A percentile compares a stretch with the other conserved stretches of the same genome.
phyloP scores from a whole-genome alignment of 2,113 vertebrate species.

The Sus scrofa region DNA sequence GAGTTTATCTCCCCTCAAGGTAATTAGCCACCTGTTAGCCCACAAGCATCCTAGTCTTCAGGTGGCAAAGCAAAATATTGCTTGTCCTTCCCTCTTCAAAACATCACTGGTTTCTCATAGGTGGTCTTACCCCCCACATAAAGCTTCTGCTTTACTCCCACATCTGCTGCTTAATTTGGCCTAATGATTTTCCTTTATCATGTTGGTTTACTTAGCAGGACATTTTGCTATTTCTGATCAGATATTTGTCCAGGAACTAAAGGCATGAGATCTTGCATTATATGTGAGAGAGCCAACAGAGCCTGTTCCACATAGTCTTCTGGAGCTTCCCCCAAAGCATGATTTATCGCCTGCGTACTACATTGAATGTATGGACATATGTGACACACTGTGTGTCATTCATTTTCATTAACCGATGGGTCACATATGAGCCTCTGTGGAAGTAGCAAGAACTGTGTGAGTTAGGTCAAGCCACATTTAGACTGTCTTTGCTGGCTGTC shows the following conservation, averaged over 20 bases:
- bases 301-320: not conserved
- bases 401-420: slow-evolving; percentile 63
- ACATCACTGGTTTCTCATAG: not conserved
- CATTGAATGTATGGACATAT: not conserved
- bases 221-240: slow-evolving; percentile 68
- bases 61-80: not conserved
- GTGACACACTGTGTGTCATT: slow-evolving; percentile 35
- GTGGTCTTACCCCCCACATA: not conserved
- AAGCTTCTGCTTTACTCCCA: not conserved
- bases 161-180: not conserved
- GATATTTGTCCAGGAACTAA: slow-evolving; percentile 58
- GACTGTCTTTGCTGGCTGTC: slow-evolving; percentile 67
- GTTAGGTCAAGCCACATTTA: slow-evolving; percentile 38
- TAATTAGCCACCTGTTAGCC: not conserved
- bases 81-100: not conserved
- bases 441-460: not conserved
- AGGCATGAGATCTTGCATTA: not conserved
- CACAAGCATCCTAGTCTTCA: not conserved
- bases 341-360: not conserved
- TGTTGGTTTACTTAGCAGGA: slow-evolving; percentile 58
- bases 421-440: slow-evolving; percentile 53
- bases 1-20: not conserved
- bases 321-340: not conserved
- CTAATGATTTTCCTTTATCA: slow-evolving; percentile 50
- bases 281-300: not conserved